phyloP scores from a whole-genome alignment of 2,888 invertebrate genomes.

The Melanargia galathea region DNA sequence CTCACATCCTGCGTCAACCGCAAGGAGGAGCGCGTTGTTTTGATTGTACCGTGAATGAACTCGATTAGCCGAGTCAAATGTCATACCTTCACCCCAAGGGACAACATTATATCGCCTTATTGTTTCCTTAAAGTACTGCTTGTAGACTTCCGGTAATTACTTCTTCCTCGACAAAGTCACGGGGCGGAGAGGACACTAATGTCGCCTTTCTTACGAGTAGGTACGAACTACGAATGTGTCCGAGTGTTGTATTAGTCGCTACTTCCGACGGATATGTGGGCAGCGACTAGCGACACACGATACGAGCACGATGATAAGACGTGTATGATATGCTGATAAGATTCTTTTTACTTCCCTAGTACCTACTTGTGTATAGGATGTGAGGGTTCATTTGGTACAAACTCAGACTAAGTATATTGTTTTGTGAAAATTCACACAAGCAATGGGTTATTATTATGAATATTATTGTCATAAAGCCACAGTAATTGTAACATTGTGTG shows the following conservation, averaged over 20 bases:
- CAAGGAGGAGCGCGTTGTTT: constrained; percentile 65
- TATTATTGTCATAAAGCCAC: constrained; percentile 43
- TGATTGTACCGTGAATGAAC: constrained; percentile 69
- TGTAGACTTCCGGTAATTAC: constrained; percentile 77
- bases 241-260: constrained; percentile 61
- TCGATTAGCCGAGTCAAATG: constrained; percentile 78
- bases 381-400: too few relatives aligned
- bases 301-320: constrained; percentile 41
- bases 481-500: constrained; percentile 59
- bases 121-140: constrained; percentile 65
- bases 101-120: constrained; percentile 58
- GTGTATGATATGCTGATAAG: constrained; percentile 41
- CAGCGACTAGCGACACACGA: constrained; percentile 48
- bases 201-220: constrained; percentile 62
- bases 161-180: constrained; percentile 64
- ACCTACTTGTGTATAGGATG: constrained; percentile 29
- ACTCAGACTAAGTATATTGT: constrained; percentile 17
- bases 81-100: constrained; percentile 71
- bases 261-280: constrained; percentile 78
- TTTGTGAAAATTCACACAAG: constrained; percentile 36
- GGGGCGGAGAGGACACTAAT: constrained; percentile 54
- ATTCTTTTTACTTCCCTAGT: constrained; percentile 38
- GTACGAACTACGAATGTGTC: constrained; percentile 64
- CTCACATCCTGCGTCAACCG: constrained; percentile 70
- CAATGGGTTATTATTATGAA: constrained; percentile 37